phyloP scores from a whole-genome alignment of 2,113 vertebrate genomes.

The Brienomyrus brachyistius region DNA sequence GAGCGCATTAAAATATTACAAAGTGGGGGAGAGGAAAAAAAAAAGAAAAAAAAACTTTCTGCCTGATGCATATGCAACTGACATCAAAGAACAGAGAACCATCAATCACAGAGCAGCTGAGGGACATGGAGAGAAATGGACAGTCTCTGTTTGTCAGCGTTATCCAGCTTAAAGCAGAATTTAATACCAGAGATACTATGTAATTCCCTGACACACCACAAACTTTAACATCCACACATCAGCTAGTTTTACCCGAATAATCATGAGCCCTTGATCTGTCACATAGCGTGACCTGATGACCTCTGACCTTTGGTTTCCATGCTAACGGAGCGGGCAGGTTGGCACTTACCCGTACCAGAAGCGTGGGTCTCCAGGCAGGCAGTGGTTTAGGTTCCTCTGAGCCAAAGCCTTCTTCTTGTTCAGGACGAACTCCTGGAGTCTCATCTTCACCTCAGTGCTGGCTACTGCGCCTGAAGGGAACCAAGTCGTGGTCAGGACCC shows the following conservation, averaged over 20 bases:
- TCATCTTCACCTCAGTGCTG: conserved; percentile 97
- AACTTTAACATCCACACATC: neutral
- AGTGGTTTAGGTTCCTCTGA: conserved; percentile 91
- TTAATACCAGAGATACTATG: neutral
- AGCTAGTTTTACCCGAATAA: neutral
- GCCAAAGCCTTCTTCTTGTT: conserved; percentile 97
- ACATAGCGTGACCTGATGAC: neutral
- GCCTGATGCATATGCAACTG: neutral
- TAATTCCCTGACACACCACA: neutral
- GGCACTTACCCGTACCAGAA: conserved; percentile 94
- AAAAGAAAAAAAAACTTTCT: neutral
- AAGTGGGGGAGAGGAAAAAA: conserved; percentile 29
- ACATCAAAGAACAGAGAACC: conserved; percentile 35
- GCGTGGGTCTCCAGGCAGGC: conserved; percentile 84
- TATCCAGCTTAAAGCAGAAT: neutral
- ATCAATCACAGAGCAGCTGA: conserved; percentile 33
- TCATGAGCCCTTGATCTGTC: neutral
- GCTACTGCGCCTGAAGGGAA: conserved; percentile 79
- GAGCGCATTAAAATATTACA: conserved; percentile 49
- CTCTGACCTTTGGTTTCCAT: neutral
- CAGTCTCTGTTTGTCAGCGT: neutral
- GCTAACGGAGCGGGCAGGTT: too few relatives aligned
- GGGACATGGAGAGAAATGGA: neutral
- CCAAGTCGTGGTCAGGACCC: neutral
- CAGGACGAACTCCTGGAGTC: conserved; percentile 91